Base-by-base conservation (phyloP, 2,888 invertebrate genomes). In the Schizotus pectinicornis region DNA sequence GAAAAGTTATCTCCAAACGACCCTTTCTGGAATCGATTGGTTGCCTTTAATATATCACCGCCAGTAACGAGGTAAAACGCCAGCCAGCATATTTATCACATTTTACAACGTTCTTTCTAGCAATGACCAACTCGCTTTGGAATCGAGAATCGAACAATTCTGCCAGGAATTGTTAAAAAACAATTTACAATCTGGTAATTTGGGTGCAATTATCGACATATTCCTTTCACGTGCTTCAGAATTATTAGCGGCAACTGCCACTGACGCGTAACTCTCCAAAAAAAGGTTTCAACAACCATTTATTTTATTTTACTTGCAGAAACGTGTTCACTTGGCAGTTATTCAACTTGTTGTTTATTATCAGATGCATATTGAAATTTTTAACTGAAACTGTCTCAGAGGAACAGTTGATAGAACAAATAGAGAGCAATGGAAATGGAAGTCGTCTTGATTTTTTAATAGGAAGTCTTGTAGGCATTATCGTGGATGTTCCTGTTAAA, bases 21-120 rank as follows among this genome's bases (percentile, higher is more conserved):
- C 76, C 90, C 91, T 0, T 97, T 94, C 78, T 99, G 98, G 98
- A 94, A 94, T 76, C 88, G 90, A 65, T 86, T 99, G 64, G 82
- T 99, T 34, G 91, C 96, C 0, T 99, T 95, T 75, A 93, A 95
- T 65, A 89, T 96, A 68, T 86, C 87, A 34, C 88, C 94, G 57
- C 95, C 95, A 0, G 83, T 86, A 38, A 89, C 88, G 69, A 85
- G 86, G 87, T 92, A 54, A 43, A 31, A 31, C 7, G 32, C 38
- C 33, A 8, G 32, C 38, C 33, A 8, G 1, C 5, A 43, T 48
- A 49, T 39, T 30, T 12, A 47, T 46, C 56, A 12, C 33, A 51
- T 48, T 31, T 57, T 38, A 48, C 12, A 12, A 55, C 22, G 63
- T 49, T 13, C n/a, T 59, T 39, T 82, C 32, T 77, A 94, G 94